phyloP scores from a whole-genome alignment of 2,797 vertebrate genomes.

The Salarias fasciatus region DNA sequence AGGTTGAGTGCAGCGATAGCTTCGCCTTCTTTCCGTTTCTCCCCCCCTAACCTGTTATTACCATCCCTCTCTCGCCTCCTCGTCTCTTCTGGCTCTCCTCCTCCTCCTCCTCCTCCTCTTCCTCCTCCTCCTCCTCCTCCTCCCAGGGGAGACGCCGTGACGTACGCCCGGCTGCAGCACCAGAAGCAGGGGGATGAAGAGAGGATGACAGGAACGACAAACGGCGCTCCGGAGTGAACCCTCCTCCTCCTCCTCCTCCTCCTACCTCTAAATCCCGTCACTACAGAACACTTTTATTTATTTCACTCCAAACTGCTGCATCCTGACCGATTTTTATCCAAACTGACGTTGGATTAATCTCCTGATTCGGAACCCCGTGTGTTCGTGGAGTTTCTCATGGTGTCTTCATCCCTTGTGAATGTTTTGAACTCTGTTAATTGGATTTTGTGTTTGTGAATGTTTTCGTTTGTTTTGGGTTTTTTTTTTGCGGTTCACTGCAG shows the following conservation, averaged over 20 bases:
- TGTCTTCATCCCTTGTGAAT: neutral
- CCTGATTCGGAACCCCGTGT: no score
- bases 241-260: conserved; percentile 13
- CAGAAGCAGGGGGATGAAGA: conserved; percentile 90
- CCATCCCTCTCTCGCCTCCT: neutral
- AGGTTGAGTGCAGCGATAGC: conserved; percentile 24
- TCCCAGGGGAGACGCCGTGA: conserved; percentile 91
- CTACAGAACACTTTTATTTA: conserved; percentile 44
- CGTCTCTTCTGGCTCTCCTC: neutral
- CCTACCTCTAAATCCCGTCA: conserved; percentile 26
- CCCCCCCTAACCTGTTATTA: conserved; percentile 31
- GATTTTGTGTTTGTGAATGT: no score
- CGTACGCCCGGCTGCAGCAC: conserved; percentile 93
- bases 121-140: neutral
- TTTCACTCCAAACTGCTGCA: conserved; percentile 29
- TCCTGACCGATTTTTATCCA: neutral
- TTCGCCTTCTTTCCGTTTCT: conserved; percentile 20
- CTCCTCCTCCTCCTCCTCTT: neutral
- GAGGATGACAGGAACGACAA: conserved; percentile 80
- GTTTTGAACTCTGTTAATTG: conserved; percentile 5
- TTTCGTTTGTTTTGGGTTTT: no score
- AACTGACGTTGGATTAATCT: conserved; percentile 22
- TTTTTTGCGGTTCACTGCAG: no score
- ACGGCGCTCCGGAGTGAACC: conserved; percentile 82
- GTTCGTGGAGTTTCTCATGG: no score